Percentiles rank a stretch among this genome's conserved stretches.
Evolutionary conservation across 2,888 invertebrate species (phyloP).

Genomic region (Hirtodrosophila confusa): DNA sequence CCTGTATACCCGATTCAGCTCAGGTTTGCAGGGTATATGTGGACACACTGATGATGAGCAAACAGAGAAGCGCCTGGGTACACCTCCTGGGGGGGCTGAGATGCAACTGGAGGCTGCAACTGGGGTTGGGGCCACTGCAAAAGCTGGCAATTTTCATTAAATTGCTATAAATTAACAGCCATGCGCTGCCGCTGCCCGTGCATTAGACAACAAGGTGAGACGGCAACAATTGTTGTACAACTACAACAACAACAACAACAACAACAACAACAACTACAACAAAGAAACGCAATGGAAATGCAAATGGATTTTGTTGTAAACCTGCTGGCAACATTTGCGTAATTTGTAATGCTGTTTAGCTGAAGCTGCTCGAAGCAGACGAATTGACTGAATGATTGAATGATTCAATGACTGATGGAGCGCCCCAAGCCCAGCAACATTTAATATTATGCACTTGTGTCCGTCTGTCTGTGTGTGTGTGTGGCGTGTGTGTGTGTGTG

Average conservation of each 20-base stretch:
- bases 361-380: slow-evolving; percentile 38
- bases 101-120: not conserved
- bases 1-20: too few relatives aligned
- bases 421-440: slow-evolving; percentile 59
- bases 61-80: slow-evolving; percentile 44
- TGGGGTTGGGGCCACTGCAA: not conserved
- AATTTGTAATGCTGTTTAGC: slow-evolving; percentile 62
- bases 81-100: slow-evolving; percentile 40
- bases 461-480: slow-evolving; percentile 6
- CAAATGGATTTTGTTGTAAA: slow-evolving; percentile 26
- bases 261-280: slow-evolving; percentile 38
- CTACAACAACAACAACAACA: slow-evolving; percentile 37
- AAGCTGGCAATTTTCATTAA: slow-evolving; percentile 64
- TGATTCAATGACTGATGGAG: slow-evolving; percentile 44
- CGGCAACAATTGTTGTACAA: slow-evolving; percentile 26
- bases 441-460: slow-evolving; percentile 73
- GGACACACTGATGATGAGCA: slow-evolving; percentile 33
- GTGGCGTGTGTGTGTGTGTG: not conserved
- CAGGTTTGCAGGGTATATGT: not conserved
- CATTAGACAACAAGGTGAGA: slow-evolving; percentile 71
- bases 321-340: slow-evolving; percentile 72
- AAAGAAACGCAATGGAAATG: slow-evolving; percentile 53
- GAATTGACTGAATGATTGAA: slow-evolving; percentile 47
- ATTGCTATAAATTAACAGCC: slow-evolving; percentile 72
- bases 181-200: slow-evolving; percentile 18